Evolutionary conservation across 2,888 invertebrate genomes (phyloP), one percentile per base, ranked within the genome.

Genomic region (Agrilus cyanescens): DNA sequence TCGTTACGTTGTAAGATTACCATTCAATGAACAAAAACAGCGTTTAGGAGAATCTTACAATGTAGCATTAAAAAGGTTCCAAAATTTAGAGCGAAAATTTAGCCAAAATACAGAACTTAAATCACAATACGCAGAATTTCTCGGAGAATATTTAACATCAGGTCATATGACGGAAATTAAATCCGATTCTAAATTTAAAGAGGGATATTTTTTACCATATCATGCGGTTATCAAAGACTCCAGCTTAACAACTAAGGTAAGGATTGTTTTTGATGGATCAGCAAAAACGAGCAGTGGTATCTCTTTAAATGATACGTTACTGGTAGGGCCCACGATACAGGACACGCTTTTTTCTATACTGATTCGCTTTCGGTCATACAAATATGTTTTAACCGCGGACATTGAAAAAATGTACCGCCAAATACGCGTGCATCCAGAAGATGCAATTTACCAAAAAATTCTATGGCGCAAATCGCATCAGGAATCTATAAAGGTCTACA

Each of bases 281-380:
- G 49, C 50, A 4, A 45, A 44, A 15, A 44, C 56, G 1, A 34
- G 47, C 1, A 46, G 52, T 0, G 57, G 56, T 0, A 25, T 37
- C 5, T 59, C 61, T 1, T 32, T 63, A 3, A 64, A 63, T 35
- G 57, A 59, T 12, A 39, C 49, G 0, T 48, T 58, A n/a, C 43
- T 50, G 39, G 47, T 25, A 25, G 25, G 25, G 2, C 4, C 25
- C 2, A 25, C 25, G 2, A 25, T 25, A 25, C 25, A 25, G 10
- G n/a, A 33, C 8, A 33, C 7, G 7, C 15, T 15, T 1, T 15
- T 33, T 33, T 14, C 15, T 20, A 32, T 46, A n/a, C 10, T 47
- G 7, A 32, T 25, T 25, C 25, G 46, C 2, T 50, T 44, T 39
- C 42, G 48, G 13, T n/a, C 38, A 7, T n/a, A 46, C 31, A 35